Base-by-base conservation (phyloP, 2,888 invertebrate genomes). In the Syrista parreyssii region DNA sequence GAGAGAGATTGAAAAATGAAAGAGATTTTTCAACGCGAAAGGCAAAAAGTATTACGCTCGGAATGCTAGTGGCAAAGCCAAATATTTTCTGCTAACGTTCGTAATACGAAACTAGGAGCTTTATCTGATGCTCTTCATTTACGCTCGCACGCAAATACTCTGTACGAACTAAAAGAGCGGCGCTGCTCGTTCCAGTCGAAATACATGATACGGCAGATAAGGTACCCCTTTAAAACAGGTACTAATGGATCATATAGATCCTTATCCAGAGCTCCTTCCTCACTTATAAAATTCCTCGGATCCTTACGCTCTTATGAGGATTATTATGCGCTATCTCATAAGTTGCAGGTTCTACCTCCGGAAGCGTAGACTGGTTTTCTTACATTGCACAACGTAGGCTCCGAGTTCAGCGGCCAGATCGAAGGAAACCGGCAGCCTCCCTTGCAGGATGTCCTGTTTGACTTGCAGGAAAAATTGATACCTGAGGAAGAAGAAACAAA, bases 381-480 rank as follows among this genome's bases (percentile, higher is more conserved):
- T 93, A 98, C 98, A 98, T 93, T 99, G 98, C 76, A 99, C 95
- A 81, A 98, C 97, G 91, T 95, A 98, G 23, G 98, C 97, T 77
- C 98, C 98, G 79, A 98, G 93, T 91, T 98, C 98, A 9, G 97
- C 96, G 35, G 98, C 97, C 85, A 98, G 93, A 88, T 98, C 98
- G 92, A 97, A 97, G 82, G 96, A 94, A 79, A 98, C 96, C 11
- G 98, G 97, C 86, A 99, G 93, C 84, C 98, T 95, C 81, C 98
- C 98, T 91, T 98, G 98, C 76, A 98, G 94, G 86, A 99, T 97
- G 91, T 99, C 98, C 93, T 98, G 97, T 92, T 98, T 98, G 89
- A 98, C 95, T 94, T 99, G 98, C 87, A 99, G 94, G 92, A 98
- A 99, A 92, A 98, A 96, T 93, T 98, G 98, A 93, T 99, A 99